phyloP scores from a whole-genome alignment of 2,797 vertebrate genomes.

The Girardinus metallicus region DNA sequence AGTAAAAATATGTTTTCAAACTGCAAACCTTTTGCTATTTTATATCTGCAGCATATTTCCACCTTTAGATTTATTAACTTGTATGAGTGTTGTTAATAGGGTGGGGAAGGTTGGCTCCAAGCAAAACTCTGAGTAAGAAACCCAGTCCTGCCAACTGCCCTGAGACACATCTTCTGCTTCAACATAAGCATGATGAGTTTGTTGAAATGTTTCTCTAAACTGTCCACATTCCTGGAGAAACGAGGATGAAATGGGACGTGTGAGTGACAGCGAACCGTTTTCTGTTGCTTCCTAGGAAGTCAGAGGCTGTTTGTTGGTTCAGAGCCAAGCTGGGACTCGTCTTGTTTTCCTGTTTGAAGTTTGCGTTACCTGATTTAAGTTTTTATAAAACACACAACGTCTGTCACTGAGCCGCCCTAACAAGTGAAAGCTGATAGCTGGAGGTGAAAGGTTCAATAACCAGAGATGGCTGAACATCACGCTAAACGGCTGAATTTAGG shows the following conservation, averaged over 20 bases:
- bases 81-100: background rate
- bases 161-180: background rate
- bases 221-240: background rate
- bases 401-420: background rate
- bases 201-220: background rate
- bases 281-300: background rate
- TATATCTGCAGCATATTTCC: background rate
- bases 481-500: conserved; percentile 1
- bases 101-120: background rate
- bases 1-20: background rate
- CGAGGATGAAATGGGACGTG: background rate
- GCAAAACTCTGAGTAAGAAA: background rate
- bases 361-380: background rate
- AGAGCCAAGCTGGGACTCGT: background rate
- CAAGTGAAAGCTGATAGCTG: conserved; percentile 4
- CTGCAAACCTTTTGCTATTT: background rate
- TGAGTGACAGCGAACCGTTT: background rate
- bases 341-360: background rate
- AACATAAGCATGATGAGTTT: background rate
- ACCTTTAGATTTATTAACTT: background rate
- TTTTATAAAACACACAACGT: background rate
- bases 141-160: background rate
- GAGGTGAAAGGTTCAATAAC: background rate
- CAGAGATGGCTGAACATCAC: background rate
- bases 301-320: background rate